These are phyloP conservation scores for Erethizon dorsatum DNA, from an alignment of 2,797 vertebrate genomes.

Conservation along the genomic window DNA sequence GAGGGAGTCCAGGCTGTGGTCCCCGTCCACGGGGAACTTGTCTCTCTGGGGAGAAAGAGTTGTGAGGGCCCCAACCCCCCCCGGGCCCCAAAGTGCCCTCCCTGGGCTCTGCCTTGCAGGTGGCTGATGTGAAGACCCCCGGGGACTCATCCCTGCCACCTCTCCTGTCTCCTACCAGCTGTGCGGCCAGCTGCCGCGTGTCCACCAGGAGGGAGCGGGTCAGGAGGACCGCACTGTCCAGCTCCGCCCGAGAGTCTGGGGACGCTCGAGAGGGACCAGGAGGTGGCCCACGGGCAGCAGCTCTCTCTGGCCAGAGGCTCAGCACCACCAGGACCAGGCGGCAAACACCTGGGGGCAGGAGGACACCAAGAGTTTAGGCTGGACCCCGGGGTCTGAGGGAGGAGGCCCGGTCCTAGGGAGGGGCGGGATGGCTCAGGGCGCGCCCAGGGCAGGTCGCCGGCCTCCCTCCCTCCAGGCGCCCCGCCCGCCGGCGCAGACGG, in stretches of 20 bases:
- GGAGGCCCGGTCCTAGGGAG: not conserved
- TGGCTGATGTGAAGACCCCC: not conserved
- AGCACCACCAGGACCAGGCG: slow-evolving; percentile 80
- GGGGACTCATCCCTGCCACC: not conserved
- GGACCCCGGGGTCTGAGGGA: not conserved
- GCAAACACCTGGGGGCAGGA: slow-evolving; percentile 73
- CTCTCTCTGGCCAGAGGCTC: slow-evolving; percentile 78
- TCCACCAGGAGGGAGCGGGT: slow-evolving; percentile 79
- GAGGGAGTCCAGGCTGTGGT: slow-evolving; percentile 81
- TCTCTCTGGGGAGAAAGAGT: slow-evolving; percentile 69
- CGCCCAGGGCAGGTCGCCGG: slow-evolving; percentile 46
- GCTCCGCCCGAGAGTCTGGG: slow-evolving; percentile 76
- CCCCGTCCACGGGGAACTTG: slow-evolving; percentile 83
- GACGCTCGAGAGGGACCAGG: slow-evolving; percentile 68
- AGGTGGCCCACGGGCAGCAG: slow-evolving; percentile 74
- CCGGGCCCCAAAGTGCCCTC: not conserved
- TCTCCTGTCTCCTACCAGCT: slow-evolving; percentile 73
- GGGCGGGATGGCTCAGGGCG: not conserved
- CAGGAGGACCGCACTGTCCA: slow-evolving; percentile 80
- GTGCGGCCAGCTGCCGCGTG: slow-evolving; percentile 76
- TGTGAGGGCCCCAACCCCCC: not conserved
- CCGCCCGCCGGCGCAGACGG: slow-evolving; percentile 86
- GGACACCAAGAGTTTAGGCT: not conserved
- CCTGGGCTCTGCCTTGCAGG: not conserved
- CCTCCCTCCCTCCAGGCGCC: slow-evolving; percentile 76